Evolutionary conservation across 2,113 vertebrate genomes (phyloP).

Genomic region (Thunnus thynnus): DNA sequence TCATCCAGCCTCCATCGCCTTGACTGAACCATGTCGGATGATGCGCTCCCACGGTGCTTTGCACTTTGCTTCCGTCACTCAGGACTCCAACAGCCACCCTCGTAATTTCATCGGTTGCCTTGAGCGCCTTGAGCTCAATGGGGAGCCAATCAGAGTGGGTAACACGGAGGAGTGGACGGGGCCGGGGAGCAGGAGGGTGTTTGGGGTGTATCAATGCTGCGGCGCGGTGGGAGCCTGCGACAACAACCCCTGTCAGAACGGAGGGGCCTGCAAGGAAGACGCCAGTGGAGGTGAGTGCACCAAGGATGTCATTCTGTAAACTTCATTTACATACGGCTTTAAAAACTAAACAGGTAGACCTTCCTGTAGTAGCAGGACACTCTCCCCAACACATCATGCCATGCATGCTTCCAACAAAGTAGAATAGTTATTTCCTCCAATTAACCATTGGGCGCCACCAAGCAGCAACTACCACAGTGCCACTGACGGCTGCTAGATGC

Average conservation of each 20-base stretch:
- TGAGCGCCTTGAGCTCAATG: constrained; percentile 86
- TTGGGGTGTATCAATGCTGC: constrained; percentile 90
- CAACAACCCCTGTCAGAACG: constrained; percentile 87
- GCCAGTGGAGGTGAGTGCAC: constrained; percentile 83
- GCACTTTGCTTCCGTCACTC: constrained; percentile 80
- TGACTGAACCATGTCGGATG: constrained; percentile 83
- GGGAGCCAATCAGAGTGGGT: constrained; percentile 79
- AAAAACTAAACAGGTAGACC: too few relatives aligned
- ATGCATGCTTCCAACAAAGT: too few relatives aligned
- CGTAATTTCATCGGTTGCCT: constrained; percentile 89
- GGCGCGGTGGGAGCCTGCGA: constrained; percentile 76
- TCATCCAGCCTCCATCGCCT: constrained; percentile 63
- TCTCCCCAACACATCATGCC: too few relatives aligned
- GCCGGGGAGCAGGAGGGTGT: constrained; percentile 80
- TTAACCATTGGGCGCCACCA: too few relatives aligned
- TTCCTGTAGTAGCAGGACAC: too few relatives aligned
- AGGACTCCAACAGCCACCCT: constrained; percentile 43
- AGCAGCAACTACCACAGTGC: too few relatives aligned
- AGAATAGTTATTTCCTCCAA: too few relatives aligned
- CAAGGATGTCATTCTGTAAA: too few relatives aligned
- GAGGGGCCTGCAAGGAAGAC: constrained; percentile 86
- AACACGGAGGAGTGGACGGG: constrained; percentile 58
- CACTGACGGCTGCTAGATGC: too few relatives aligned
- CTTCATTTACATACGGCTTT: too few relatives aligned
- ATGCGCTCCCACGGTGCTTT: constrained; percentile 79